A percentile compares a stretch with the other conserved stretches of the same genome.
These are phyloP conservation scores for Microcebus murinus DNA, from an alignment of 2,113 vertebrate species.

Conservation along the genomic window DNA sequence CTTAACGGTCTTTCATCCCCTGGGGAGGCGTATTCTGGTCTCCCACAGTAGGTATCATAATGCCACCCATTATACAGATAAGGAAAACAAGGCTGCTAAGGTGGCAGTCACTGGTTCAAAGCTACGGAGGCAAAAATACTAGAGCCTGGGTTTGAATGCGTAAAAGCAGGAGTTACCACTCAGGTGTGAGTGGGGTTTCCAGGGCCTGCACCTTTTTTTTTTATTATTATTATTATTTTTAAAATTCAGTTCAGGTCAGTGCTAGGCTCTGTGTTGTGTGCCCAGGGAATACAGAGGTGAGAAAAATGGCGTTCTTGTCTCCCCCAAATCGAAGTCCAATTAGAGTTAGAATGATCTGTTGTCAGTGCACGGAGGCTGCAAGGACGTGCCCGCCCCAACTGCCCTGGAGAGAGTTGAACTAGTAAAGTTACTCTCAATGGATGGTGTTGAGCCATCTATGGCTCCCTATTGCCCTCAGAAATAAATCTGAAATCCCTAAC, in stretches of 20 bases:
- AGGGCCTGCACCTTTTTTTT: not conserved
- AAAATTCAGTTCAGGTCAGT: not conserved
- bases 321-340: not conserved
- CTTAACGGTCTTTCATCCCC: not conserved
- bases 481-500: not conserved
- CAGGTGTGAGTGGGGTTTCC: not conserved
- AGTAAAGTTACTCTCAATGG: not conserved
- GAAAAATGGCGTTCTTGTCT: not conserved
- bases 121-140: not conserved
- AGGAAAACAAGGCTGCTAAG: not conserved
- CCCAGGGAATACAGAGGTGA: not conserved
- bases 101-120: not conserved
- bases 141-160: not conserved
- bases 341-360: not conserved
- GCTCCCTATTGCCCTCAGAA: not conserved
- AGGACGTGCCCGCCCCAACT: not conserved
- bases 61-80: not conserved
- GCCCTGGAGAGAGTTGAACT: not conserved
- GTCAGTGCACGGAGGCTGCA: not conserved
- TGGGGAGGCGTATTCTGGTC: not conserved
- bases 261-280: not conserved
- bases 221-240: not conserved
- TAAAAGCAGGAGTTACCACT: not conserved
- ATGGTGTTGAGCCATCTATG: not conserved
- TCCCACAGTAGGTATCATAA: not conserved